Percentiles rank a stretch among this genome's conserved stretches.
Conservation (phyloP, 2,797 vertebrate species). For the Cephalopachus bancanus region DNA sequence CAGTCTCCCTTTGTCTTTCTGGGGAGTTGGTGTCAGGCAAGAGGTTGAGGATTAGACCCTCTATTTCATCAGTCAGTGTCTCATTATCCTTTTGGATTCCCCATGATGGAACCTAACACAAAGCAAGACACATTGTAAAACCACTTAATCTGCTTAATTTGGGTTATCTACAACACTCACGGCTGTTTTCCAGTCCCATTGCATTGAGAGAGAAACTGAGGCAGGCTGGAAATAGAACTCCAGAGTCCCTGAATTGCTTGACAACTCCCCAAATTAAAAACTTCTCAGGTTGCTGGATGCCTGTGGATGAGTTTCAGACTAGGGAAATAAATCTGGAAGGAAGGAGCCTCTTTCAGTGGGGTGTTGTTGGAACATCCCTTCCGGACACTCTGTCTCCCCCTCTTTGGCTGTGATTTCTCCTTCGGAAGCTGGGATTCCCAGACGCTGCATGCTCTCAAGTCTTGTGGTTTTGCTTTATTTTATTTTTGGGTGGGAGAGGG, state of each 20-base stretch:
- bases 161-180: neutral
- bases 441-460: conserved; percentile 72
- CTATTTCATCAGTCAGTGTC: neutral
- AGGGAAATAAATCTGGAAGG: conserved; percentile 44
- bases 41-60: neutral
- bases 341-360: conserved; percentile 36
- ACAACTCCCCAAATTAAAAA: neutral
- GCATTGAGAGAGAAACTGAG: conserved; percentile 8
- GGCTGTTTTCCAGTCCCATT: neutral
- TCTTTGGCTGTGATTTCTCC: conserved; percentile 69
- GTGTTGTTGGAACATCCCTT: conserved; percentile 72
- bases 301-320: conserved; percentile 46
- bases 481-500: conserved; percentile 72
- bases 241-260: neutral
- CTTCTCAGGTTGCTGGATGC: conserved; percentile 18
- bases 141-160: neutral
- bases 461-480: conserved; percentile 77
- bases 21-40: neutral
- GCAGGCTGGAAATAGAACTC: neutral
- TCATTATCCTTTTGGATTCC: neutral
- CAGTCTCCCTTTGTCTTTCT: neutral
- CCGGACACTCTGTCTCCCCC: conserved; percentile 67
- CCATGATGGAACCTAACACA: neutral
- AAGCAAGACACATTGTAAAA: neutral
- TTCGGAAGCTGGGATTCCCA: conserved; percentile 81